Conservation (phyloP, 2,888 invertebrate genomes). For the Nineta flava region DNA sequence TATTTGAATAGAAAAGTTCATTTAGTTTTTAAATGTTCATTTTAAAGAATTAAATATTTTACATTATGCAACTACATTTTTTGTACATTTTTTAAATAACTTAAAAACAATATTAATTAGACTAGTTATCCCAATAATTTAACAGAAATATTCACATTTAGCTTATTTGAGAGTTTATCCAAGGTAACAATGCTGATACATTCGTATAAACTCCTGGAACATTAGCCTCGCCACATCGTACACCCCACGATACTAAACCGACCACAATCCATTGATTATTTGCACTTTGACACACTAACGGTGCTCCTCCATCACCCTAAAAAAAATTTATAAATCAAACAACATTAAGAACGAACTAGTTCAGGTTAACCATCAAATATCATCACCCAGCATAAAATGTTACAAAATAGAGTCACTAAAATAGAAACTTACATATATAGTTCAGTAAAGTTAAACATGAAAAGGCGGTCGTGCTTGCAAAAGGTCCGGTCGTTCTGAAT, state of each 20-base stretch:
- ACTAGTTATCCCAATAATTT: not conserved
- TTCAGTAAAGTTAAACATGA: too few relatives aligned
- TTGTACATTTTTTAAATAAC: not conserved
- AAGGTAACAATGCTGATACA: conserved; percentile 24
- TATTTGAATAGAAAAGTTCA: too few relatives aligned
- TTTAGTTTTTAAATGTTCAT: too few relatives aligned
- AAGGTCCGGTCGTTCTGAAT: too few relatives aligned
- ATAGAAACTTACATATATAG: too few relatives aligned
- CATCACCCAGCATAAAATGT: too few relatives aligned
- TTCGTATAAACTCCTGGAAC: conserved; percentile 64
- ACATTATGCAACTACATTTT: too few relatives aligned
- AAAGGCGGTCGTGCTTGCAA: too few relatives aligned
- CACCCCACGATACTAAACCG: conserved; percentile 54
- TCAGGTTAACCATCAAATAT: too few relatives aligned
- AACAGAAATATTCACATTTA: not conserved
- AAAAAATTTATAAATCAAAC: conserved; percentile 16
- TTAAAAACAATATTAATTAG: not conserved
- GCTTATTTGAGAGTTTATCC: not conserved
- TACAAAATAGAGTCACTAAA: too few relatives aligned
- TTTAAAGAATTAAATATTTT: too few relatives aligned
- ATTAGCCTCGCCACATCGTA: conserved; percentile 45
- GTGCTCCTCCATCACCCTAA: conserved; percentile 61
- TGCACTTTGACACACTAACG: conserved; percentile 41
- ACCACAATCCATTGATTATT: conserved; percentile 41
- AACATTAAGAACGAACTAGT: too few relatives aligned